phyloP scores from a whole-genome alignment of 2,797 vertebrate species.

The Myotis vivesi region DNA sequence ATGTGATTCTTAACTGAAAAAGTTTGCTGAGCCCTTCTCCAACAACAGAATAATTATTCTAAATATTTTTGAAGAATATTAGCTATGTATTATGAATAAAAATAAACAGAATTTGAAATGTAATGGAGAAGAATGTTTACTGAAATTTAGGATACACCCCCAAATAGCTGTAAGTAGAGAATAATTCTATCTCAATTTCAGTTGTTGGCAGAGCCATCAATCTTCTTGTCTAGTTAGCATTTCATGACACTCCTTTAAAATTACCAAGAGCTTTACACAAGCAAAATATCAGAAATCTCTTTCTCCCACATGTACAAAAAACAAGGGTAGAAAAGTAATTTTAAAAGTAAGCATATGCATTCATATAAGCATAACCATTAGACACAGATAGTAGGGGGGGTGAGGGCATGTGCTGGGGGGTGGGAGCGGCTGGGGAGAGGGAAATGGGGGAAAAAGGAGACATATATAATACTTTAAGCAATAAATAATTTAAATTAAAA shows the following conservation, averaged over 20 bases:
- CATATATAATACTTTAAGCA: too few relatives aligned
- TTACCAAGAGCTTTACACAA: conserved; percentile 61
- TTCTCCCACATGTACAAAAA: conserved; percentile 64
- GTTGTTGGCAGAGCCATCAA: conserved; percentile 37
- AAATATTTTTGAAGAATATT: neutral
- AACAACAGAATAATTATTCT: neutral
- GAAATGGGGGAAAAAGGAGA: too few relatives aligned
- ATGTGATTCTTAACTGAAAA: neutral
- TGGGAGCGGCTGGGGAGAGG: too few relatives aligned
- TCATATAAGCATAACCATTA: too few relatives aligned
- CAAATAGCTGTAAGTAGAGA: neutral
- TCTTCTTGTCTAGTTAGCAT: conserved; percentile 60
- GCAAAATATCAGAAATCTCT: conserved; percentile 13
- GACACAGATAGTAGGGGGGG: too few relatives aligned
- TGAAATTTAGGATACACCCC: neutral
- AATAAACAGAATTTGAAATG: conserved; percentile 29
- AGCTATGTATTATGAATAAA: conserved; percentile 19
- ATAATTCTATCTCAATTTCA: conserved; percentile 21
- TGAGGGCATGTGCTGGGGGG: too few relatives aligned
- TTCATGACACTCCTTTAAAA: conserved; percentile 57
- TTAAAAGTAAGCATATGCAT: conserved; percentile 10
- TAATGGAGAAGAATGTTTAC: neutral
- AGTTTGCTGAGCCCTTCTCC: neutral
- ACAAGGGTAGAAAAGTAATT: conserved; percentile 6
- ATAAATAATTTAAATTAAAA: too few relatives aligned